phyloP scores from a whole-genome alignment of 1,140 invertebrate species.

The Asbolus verrucosus region DNA sequence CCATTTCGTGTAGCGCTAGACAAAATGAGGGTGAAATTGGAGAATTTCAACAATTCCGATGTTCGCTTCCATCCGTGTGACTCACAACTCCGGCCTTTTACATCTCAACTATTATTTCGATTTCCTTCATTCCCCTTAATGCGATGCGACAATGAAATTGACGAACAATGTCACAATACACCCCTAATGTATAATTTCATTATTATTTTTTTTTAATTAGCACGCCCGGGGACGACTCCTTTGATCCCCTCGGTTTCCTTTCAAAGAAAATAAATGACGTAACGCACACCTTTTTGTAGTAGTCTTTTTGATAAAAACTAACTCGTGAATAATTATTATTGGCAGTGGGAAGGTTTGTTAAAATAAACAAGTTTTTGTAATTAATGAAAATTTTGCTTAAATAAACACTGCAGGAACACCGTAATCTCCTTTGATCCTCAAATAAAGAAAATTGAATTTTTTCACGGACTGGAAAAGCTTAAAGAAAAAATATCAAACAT shows the following conservation, averaged over 20 bases:
- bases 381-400: constrained; percentile 25
- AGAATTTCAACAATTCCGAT: constrained; percentile 51
- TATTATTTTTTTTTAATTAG: constrained; percentile 29
- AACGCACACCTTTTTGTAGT: too few species aligned
- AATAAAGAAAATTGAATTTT: constrained; percentile 40
- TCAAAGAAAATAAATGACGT: neutral
- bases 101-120: constrained; percentile 43
- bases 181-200: constrained; percentile 16
- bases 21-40: constrained; percentile 51
- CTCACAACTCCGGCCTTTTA: constrained; percentile 31
- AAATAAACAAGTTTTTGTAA: constrained; percentile 33
- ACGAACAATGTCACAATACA: constrained; percentile 16
- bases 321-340: constrained; percentile 3
- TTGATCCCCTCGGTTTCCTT: neutral
- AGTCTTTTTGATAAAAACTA: too few species aligned
- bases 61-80: constrained; percentile 34
- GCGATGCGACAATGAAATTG: constrained; percentile 25
- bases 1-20: constrained; percentile 48
- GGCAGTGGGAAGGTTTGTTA: constrained; percentile 5
- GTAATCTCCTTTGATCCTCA: constrained; percentile 35
- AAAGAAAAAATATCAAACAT: constrained; percentile 33
- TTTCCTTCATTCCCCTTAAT: constrained; percentile 39
- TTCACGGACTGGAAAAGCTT: constrained; percentile 16
- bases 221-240: neutral
- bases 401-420: constrained; percentile 28